These are phyloP conservation scores for Plotosus lineatus DNA, from an alignment of 2,113 vertebrate genomes.

Conservation along the genomic window DNA sequence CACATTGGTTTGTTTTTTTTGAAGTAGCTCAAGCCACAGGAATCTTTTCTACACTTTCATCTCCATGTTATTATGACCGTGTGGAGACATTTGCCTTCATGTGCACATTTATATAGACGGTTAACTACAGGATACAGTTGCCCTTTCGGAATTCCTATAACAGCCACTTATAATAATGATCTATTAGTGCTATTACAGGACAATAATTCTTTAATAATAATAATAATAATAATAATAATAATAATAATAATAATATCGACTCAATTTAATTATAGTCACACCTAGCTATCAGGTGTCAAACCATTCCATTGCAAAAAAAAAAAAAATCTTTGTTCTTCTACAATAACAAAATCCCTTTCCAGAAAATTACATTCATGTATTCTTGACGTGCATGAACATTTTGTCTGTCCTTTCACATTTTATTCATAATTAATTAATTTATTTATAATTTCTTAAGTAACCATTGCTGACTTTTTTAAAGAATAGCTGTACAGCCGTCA, in stretches of 20 bases:
- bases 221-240: too few relatives aligned
- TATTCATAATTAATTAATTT: too few relatives aligned
- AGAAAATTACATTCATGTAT: background rate
- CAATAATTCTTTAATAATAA: background rate
- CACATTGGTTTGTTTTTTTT: conserved; percentile 16
- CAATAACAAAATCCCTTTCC: background rate
- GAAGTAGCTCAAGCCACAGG: conserved; percentile 32
- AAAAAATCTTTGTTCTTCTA: too few relatives aligned
- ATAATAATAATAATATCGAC: too few relatives aligned
- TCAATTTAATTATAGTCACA: background rate
- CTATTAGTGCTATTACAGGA: background rate
- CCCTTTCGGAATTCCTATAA: conserved; percentile 1
- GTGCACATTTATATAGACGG: conserved; percentile 10
- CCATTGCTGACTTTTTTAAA: too few relatives aligned
- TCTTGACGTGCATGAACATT: background rate
- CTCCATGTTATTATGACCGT: conserved; percentile 42
- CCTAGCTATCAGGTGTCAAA: background rate
- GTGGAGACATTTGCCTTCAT: conserved; percentile 44
- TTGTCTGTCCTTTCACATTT: background rate
- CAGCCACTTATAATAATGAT: conserved; percentile 15
- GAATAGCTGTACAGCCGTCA: too few relatives aligned
- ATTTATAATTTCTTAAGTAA: too few relatives aligned
- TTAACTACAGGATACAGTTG: background rate
- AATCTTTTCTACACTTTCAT: conserved; percentile 40
- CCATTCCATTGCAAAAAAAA: background rate